Conservation (phyloP, 2,113 vertebrate genomes). For the Rhizomys pruinosus region DNA sequence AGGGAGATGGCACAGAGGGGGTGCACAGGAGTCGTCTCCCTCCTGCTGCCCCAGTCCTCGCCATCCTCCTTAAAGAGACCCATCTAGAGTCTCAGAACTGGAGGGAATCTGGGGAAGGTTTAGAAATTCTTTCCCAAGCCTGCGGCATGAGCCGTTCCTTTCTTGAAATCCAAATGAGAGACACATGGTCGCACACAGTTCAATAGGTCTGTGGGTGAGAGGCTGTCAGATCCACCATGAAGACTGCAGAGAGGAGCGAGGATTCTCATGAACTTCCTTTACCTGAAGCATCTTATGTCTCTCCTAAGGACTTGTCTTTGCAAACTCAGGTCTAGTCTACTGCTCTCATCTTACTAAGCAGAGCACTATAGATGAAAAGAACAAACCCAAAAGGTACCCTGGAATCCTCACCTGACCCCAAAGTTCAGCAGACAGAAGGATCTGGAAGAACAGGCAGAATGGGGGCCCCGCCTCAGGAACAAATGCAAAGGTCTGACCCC, state of each 20-base stretch:
- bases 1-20: neutral
- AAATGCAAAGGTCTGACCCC: neutral
- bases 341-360: neutral
- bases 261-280: neutral
- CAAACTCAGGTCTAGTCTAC: neutral
- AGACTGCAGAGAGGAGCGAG: no score
- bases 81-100: neutral
- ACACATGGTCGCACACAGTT: neutral
- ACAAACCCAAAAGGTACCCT: neutral
- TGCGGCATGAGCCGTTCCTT: neutral
- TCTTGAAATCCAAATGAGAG: neutral
- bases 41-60: neutral
- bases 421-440: neutral
- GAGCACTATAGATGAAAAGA: neutral
- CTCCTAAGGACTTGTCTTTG: neutral
- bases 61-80: neutral
- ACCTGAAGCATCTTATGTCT: neutral
- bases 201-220: neutral
- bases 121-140: neutral
- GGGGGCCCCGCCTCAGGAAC: neutral
- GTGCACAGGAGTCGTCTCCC: neutral
- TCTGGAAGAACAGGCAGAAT: neutral
- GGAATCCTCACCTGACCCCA: neutral
- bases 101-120: neutral
- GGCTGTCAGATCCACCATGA: accelerated